These are phyloP conservation scores for Carollia perspicillata DNA, from an alignment of 2,113 vertebrate genomes.

Conservation along the genomic window DNA sequence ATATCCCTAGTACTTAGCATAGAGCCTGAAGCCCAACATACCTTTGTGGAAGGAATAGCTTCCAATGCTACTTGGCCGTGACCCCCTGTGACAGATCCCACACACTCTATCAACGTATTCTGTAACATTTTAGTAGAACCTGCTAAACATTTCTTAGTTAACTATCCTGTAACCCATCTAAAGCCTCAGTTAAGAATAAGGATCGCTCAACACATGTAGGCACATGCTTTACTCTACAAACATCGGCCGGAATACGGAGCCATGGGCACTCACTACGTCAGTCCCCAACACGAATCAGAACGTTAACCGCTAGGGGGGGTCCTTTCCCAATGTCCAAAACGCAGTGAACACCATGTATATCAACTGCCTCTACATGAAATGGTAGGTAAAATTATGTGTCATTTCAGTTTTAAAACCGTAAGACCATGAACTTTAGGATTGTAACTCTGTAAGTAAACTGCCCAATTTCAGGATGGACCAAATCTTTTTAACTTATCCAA, in stretches of 20 bases:
- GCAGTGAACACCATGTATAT: neutral
- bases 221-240: constrained; percentile 30
- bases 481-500: neutral
- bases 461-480: neutral
- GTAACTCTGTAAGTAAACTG: neutral
- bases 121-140: too few species aligned
- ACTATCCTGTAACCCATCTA: too few species aligned
- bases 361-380: neutral
- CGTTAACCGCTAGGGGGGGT: neutral
- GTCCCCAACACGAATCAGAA: neutral
- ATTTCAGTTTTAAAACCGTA: neutral
- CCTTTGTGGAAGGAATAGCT: too few species aligned
- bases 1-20: too few species aligned
- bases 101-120: too few species aligned
- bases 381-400: neutral
- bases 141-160: too few species aligned
- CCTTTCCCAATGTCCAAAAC: neutral
- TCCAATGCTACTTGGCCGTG: too few species aligned
- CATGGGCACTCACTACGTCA: neutral
- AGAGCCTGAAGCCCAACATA: too few species aligned
- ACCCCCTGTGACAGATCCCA: too few species aligned
- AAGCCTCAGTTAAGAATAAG: too few species aligned
- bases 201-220: constrained; percentile 46
- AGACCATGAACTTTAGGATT: neutral
- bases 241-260: neutral